Percentiles rank a stretch among this genome's conserved stretches.
Conservation (phyloP, 2,888 invertebrate genomes). For the Sepioteuthis lessoniana region DNA sequence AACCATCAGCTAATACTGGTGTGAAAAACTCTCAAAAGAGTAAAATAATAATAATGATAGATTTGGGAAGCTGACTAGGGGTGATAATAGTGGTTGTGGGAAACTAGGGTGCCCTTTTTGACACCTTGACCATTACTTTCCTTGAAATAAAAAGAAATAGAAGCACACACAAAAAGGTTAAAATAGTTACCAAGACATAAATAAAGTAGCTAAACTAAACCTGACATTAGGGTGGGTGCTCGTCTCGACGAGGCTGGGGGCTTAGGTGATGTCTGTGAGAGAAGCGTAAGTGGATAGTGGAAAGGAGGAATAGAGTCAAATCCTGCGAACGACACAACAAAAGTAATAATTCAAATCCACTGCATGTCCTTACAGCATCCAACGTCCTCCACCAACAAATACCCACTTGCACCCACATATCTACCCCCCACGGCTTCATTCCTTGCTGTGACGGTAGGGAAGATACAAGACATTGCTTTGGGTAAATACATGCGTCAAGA, state of each 20-base stretch:
- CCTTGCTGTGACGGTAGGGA: neutral
- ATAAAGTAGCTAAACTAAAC: neutral
- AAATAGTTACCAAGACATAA: neutral
- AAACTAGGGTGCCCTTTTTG: neutral
- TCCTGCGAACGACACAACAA: neutral
- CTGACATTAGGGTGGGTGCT: neutral
- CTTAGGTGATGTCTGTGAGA: neutral
- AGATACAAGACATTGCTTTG: neutral
- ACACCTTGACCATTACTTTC: neutral
- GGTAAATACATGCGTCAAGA: neutral
- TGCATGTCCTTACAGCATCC: neutral
- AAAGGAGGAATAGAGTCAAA: neutral
- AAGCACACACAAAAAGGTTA: neutral
- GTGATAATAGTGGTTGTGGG: neutral
- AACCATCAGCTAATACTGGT: no score
- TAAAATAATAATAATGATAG: no score
- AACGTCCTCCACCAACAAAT: neutral
- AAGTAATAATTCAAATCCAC: constrained; percentile 25
- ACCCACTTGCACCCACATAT: neutral
- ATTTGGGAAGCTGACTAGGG: neutral
- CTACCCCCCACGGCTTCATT: neutral
- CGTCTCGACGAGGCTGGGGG: neutral
- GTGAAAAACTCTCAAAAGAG: no score
- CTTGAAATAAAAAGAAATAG: neutral
- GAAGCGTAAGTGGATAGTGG: neutral